Evolutionary conservation across 2,888 invertebrate species (phyloP).

Genomic region (Ophion slaviceki): DNA sequence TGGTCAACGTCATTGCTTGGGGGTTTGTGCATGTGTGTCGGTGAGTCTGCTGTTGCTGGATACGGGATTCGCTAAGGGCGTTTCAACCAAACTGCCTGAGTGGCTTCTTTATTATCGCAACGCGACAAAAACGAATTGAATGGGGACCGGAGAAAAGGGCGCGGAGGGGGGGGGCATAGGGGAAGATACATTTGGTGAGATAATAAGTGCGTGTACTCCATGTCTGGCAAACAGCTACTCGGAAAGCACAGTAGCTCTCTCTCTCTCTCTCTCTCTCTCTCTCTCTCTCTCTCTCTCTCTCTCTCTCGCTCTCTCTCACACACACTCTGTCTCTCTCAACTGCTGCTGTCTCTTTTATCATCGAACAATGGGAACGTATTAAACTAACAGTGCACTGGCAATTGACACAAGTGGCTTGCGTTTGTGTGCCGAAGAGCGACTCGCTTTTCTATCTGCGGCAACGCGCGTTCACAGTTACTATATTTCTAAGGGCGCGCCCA

Average conservation of each 20-base stretch:
- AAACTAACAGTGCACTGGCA: conserved; percentile 53
- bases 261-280: conserved; percentile 13
- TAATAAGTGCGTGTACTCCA: conserved; percentile 58
- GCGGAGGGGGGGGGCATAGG: conserved; percentile 51
- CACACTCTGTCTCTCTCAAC: neutral
- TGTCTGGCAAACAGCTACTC: conserved; percentile 51
- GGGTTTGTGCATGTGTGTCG: neutral
- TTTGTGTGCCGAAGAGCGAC: conserved; percentile 35
- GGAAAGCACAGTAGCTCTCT: conserved; percentile 9
- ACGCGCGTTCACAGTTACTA: conserved; percentile 38
- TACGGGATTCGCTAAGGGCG: conserved; percentile 29
- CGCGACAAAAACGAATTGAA: conserved; percentile 44
- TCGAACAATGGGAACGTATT: conserved; percentile 57
- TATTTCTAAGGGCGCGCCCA: conserved; percentile 37
- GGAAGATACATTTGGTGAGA: conserved; percentile 56
- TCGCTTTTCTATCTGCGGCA: conserved; percentile 49
- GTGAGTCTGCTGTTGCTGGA: neutral
- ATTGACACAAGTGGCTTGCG: conserved; percentile 61
- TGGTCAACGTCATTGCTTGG: neutral
- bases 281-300: conserved; percentile 19
- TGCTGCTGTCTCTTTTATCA: conserved; percentile 36
- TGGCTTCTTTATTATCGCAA: conserved; percentile 49
- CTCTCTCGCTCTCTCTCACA: conserved; percentile 11
- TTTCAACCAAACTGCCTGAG: conserved; percentile 48
- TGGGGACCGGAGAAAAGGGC: conserved; percentile 41